These are phyloP conservation scores for Drosophila niveifrons DNA, from an alignment of 2,888 invertebrate species.

Conservation along the genomic window DNA sequence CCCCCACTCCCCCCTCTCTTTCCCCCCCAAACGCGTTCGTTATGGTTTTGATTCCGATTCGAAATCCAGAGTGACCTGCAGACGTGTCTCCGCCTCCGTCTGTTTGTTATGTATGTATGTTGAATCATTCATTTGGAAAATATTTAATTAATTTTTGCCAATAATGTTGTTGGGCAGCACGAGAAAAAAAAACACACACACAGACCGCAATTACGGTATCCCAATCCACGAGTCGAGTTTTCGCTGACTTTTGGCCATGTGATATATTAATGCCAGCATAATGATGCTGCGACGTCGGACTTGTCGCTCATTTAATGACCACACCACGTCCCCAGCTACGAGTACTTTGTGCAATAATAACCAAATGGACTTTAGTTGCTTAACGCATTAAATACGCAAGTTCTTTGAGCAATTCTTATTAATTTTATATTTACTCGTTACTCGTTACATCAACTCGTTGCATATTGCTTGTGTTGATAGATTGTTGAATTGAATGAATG, in stretches of 20 bases:
- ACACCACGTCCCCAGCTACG: conserved; percentile 14
- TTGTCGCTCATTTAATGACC: conserved; percentile 70
- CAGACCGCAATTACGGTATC: conserved; percentile 67
- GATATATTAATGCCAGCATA: conserved; percentile 77
- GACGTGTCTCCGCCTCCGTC: conserved; percentile 13
- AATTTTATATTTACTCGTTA: not conserved
- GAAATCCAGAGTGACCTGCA: conserved; percentile 30
- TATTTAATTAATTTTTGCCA: conserved; percentile 84
- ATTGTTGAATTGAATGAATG: not conserved
- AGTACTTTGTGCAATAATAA: conserved; percentile 19
- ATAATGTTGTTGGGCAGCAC: conserved; percentile 73
- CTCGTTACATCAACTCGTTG: not conserved
- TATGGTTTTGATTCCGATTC: not conserved
- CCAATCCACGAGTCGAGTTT: conserved; percentile 24
- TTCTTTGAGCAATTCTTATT: not conserved
- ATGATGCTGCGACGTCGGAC: conserved; percentile 58
- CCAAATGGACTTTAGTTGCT: conserved; percentile 34
- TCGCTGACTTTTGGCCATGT: conserved; percentile 68
- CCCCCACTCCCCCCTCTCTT: too few species aligned
- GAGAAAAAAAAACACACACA: conserved; percentile 54
- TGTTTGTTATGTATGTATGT: conserved; percentile 49
- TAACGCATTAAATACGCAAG: conserved; percentile 15
- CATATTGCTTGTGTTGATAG: too few species aligned
- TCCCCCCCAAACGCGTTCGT: not conserved
- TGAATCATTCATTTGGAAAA: conserved; percentile 83